Evolutionary conservation across 1,140 invertebrate genomes (phyloP).

Genomic region (Drosophila aff.): DNA sequence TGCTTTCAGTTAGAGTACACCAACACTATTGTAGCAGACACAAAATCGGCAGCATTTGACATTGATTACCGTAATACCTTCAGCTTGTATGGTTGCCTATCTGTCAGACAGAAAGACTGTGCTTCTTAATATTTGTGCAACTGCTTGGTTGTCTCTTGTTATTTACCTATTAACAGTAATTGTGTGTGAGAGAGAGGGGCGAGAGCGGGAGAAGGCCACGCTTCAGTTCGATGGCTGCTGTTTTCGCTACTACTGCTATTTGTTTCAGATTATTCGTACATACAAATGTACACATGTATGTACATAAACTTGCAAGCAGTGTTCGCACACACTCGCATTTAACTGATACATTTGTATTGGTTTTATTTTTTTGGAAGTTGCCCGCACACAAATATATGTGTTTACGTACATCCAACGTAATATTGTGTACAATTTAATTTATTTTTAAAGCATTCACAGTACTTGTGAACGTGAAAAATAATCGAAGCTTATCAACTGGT

Average conservation of each 20-base stretch:
- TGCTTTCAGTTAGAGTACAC: constrained; percentile 63
- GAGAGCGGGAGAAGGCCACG: constrained; percentile 47
- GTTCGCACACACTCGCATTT: constrained; percentile 7
- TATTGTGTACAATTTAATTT: constrained; percentile 39
- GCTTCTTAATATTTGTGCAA: constrained; percentile 79
- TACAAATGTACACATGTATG: neutral
- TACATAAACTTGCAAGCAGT: constrained; percentile 9
- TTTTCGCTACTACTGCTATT: constrained; percentile 21
- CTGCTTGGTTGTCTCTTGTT: constrained; percentile 68
- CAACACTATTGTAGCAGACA: constrained; percentile 56
- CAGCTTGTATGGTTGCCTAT: constrained; percentile 46
- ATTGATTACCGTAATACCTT: constrained; percentile 83
- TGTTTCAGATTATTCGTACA: constrained; percentile 28
- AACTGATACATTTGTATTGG: constrained; percentile 13
- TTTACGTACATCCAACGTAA: constrained; percentile 7
- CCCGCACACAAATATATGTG: constrained; percentile 6
- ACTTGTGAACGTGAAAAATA: constrained; percentile 32
- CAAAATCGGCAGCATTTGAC: constrained; percentile 79
- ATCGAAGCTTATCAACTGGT: constrained; percentile 30
- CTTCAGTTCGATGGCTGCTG: constrained; percentile 31
- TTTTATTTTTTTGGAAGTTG: constrained; percentile 31
- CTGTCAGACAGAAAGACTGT: constrained; percentile 14
- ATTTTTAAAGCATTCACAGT: constrained; percentile 33
- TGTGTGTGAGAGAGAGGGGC: constrained; percentile 42
- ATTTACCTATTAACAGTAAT: constrained; percentile 82